Conservation (phyloP, 2,888 invertebrate species). For the Drosophila helvetica region DNA sequence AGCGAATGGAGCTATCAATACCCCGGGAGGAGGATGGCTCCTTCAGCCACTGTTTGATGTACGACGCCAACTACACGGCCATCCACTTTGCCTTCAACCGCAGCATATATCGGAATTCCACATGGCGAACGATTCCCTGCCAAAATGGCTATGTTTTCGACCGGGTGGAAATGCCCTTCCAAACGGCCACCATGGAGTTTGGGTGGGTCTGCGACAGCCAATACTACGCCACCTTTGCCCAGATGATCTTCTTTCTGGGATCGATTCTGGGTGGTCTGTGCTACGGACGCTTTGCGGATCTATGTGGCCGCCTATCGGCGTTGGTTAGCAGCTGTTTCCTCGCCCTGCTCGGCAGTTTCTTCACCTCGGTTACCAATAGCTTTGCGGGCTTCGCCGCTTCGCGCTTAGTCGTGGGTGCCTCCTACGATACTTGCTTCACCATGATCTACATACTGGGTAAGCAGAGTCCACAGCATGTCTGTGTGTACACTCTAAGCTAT, state of each 20-base stretch:
- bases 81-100: constrained; percentile 85
- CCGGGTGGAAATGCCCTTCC: constrained; percentile 89
- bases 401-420: constrained; percentile 92
- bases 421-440: constrained; percentile 94
- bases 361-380: constrained; percentile 87
- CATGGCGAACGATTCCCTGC: constrained; percentile 88
- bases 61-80: constrained; percentile 87
- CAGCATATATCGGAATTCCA: constrained; percentile 85
- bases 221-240: constrained; percentile 89
- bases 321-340: constrained; percentile 89
- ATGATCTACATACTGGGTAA: constrained; percentile 96
- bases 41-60: constrained; percentile 89
- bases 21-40: constrained; percentile 85
- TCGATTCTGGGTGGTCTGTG: constrained; percentile 92
- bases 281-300: constrained; percentile 93
- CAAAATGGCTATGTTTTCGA: constrained; percentile 92
- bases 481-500: not conserved
- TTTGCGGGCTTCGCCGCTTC: constrained; percentile 90
- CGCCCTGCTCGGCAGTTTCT: constrained; percentile 88
- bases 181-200: constrained; percentile 92
- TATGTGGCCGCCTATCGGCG: constrained; percentile 92
- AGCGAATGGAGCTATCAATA: constrained; percentile 88
- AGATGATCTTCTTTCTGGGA: constrained; percentile 93
- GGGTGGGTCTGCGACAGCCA: constrained; percentile 93
- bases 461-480: constrained; percentile 56